phyloP scores from a whole-genome alignment of 2,113 vertebrate species.

The Zeus faber region DNA sequence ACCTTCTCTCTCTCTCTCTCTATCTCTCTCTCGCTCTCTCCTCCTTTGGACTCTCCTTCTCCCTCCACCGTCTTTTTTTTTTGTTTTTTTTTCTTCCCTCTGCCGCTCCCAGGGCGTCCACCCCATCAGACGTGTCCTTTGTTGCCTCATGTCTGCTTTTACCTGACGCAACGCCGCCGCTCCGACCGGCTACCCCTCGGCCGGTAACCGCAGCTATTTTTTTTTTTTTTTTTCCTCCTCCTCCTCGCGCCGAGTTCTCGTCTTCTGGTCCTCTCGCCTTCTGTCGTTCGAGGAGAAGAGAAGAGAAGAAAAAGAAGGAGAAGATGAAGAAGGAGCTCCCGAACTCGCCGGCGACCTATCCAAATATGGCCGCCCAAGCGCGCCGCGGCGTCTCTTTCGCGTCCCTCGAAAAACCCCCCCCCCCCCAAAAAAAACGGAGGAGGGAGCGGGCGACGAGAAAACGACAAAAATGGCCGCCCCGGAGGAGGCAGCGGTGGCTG shows the following conservation, averaged over 20 bases:
- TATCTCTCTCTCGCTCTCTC: constrained; percentile 12
- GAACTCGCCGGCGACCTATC: constrained; percentile 21
- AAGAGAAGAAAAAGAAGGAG: not conserved
- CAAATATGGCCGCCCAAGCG: constrained; percentile 36
- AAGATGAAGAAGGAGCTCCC: too few relatives aligned
- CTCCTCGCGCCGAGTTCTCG: not conserved
- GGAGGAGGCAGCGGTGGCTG: too few relatives aligned
- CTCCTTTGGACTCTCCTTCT: constrained; percentile 21
- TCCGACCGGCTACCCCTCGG: not conserved
- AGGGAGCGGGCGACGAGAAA: too few relatives aligned
- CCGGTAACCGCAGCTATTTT: too few relatives aligned
- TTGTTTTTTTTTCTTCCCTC: not conserved
- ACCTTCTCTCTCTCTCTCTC: constrained; percentile 14
- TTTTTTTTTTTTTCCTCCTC: too few relatives aligned
- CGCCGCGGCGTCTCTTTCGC: too few relatives aligned
- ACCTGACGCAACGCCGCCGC: constrained; percentile 3
- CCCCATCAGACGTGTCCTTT: constrained; percentile 1
- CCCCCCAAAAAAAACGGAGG: too few relatives aligned
- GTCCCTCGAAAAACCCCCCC: too few relatives aligned
- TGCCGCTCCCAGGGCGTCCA: not conserved
- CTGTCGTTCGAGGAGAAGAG: not conserved
- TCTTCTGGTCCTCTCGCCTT: not conserved
- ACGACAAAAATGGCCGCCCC: too few relatives aligned
- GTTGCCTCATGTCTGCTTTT: constrained; percentile 13
- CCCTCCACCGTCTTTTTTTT: constrained; percentile 7